These are phyloP conservation scores for Mesitornis unicolor DNA, from an alignment of 2,113 vertebrate species.

Conservation along the genomic window DNA sequence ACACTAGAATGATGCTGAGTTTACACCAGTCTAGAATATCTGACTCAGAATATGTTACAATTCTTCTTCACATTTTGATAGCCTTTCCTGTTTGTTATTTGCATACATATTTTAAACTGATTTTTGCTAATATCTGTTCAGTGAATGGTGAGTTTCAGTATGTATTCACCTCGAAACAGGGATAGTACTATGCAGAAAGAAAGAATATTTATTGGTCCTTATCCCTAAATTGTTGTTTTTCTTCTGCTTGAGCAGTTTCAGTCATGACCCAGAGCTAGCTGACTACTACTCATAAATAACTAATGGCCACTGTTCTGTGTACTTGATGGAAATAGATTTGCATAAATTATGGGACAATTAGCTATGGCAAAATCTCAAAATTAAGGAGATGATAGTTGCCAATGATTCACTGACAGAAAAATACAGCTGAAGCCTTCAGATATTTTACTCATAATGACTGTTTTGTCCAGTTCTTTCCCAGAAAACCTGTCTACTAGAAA, in stretches of 20 bases:
- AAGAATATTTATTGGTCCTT: background rate
- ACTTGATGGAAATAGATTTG: background rate
- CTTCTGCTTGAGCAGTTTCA: background rate
- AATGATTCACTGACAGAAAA: background rate
- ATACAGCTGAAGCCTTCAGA: background rate
- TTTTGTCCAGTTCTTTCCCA: background rate
- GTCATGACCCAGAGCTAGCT: background rate
- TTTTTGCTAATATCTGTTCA: background rate
- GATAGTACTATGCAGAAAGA: background rate
- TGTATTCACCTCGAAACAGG: background rate
- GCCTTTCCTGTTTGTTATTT: background rate
- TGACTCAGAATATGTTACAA: background rate
- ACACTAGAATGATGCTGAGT: background rate
- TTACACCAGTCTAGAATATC: background rate
- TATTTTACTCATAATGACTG: background rate
- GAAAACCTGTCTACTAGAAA: background rate
- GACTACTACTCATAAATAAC: background rate
- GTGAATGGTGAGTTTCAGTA: background rate
- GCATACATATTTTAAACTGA: fast-evolving
- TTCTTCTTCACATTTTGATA: background rate
- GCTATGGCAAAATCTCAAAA: background rate
- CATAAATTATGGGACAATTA: background rate
- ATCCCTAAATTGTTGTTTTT: background rate
- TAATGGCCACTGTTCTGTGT: background rate
- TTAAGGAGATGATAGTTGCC: background rate